Evolutionary conservation across 2,888 invertebrate species (phyloP), one percentile per base, ranked within the genome.

Genomic region (Barypeithes pellucidus): DNA sequence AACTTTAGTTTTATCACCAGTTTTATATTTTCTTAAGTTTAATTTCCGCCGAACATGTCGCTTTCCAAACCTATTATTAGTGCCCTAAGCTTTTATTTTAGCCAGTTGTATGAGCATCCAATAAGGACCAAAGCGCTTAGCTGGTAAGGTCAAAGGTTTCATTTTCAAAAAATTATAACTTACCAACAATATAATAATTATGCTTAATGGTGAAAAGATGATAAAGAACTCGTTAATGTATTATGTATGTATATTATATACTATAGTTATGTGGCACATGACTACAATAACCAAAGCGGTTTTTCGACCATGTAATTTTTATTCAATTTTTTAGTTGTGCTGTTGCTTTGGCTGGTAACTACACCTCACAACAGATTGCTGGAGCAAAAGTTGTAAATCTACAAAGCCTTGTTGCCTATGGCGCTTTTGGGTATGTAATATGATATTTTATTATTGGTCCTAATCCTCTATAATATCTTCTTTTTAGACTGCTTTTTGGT

Each of bases 51-150:
- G 41, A 78, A 76, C 75, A 93, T 93, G 93, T 87, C 91, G 66
- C 86, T 93, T 73, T 93, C 93, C 22, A 94, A 93, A 85, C 93
- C 94, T 9, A 82, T 94, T 67, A 91, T 92, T 84, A 89, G 90
- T 79, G 86, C 93, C 65, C 81, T 93, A 36, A 90, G 91, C 61
- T 89, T 90, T 45, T 95, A 95, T 86, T 90, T 95, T 81, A 90
- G 92, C 79, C 92, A 93, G 82, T 87, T 95, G 60, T 94, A 93
- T 83, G 89, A 90, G 75, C 90, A 92, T 85, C 95, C 95, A 0
- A 88, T 95, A 66, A 91, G 90, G 83, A 95, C 95, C 0, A 94
- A 94, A 88, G 91, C 94, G 41, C 86, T 95, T 65, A 94, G 93
- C 72, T 93, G 94, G 95, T 94, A 88, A 88, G 86, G 78, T 39